Evolutionary conservation across 2,113 vertebrate species (phyloP).

Genomic region (Theristicus caerulescens): DNA sequence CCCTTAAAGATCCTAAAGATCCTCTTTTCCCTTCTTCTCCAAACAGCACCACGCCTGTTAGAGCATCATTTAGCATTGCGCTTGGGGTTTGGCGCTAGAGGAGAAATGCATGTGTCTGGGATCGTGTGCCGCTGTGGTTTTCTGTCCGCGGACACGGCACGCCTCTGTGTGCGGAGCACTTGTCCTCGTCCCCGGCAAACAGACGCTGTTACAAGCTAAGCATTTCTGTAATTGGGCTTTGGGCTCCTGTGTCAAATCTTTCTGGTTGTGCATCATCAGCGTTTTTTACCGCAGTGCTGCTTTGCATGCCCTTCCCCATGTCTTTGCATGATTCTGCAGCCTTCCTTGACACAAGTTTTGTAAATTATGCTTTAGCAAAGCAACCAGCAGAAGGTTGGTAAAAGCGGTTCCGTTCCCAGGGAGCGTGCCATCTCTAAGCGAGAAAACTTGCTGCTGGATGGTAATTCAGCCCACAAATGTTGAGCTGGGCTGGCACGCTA

Average conservation of each 20-base stretch:
- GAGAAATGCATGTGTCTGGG: background rate
- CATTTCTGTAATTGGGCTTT: background rate
- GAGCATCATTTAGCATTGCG: background rate
- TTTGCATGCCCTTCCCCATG: constrained; percentile 6
- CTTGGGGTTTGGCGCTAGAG: background rate
- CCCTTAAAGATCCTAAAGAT: background rate
- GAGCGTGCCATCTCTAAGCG: fast-evolving
- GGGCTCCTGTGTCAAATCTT: background rate
- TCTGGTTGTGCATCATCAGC: background rate
- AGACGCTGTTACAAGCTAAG: background rate
- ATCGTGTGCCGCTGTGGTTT: background rate
- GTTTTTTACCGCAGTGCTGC: background rate
- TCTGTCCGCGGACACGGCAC: background rate
- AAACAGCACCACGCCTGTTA: background rate
- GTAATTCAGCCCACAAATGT: background rate
- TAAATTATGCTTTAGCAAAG: background rate
- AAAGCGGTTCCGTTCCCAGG: background rate
- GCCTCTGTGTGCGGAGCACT: background rate
- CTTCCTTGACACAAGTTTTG: background rate
- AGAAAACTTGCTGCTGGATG: background rate
- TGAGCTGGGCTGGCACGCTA: fast-evolving
- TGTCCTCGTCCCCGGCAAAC: background rate
- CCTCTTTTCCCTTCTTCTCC: background rate
- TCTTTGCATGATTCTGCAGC: background rate
- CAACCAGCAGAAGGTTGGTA: background rate